Evolutionary conservation across 2,113 vertebrate species (phyloP), one percentile per base, ranked within the genome.

Genomic region (Aegypius monachus): DNA sequence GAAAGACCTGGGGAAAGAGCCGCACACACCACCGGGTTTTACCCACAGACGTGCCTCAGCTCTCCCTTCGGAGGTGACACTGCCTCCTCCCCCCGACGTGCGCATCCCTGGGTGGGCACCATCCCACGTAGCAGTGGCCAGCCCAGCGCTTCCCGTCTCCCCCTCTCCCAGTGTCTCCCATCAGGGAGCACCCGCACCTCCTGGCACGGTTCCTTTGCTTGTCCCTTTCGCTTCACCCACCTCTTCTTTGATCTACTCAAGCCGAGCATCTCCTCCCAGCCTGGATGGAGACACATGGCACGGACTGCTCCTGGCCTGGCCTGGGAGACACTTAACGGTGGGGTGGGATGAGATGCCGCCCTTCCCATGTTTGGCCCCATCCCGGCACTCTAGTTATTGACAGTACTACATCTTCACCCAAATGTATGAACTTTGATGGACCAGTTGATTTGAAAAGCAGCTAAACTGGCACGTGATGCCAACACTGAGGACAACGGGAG

Each of bases 1-100:
- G 97, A 99, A 98, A 13, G 99, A 98, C 96, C 99, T 99, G 96
- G 25, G 27, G 13, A 50, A 42, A 89, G 31, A 58, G 23, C 2
- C 11, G 1, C 31, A 65, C 22, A 36, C 25, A 12, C 3, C 5
- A 5, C 11, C 0, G 2, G 71, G 40, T 3, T 45, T 89, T 11
- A 10, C 14, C 59, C 68, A 38, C 1, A 0, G 45, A 11, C 1
- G 0, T 1, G 1, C 7, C 75, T 12, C 36, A n/a, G 45, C 27
- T 65, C 50, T 48, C 25, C 61, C 42, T 31, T 19, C 1, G 1
- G 19, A 43, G 67, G 31, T 25, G 53, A 42, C 7, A 1, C 22
- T 6, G 26, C 34, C 55, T 50, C 34, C 32, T 14, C 13, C 18
- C 22, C 25, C 3, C 2, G 1, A 8, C 4, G 0, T 1, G 11